Evolutionary conservation across 2,888 invertebrate genomes (phyloP).

Genomic region (Xanthia togata): DNA sequence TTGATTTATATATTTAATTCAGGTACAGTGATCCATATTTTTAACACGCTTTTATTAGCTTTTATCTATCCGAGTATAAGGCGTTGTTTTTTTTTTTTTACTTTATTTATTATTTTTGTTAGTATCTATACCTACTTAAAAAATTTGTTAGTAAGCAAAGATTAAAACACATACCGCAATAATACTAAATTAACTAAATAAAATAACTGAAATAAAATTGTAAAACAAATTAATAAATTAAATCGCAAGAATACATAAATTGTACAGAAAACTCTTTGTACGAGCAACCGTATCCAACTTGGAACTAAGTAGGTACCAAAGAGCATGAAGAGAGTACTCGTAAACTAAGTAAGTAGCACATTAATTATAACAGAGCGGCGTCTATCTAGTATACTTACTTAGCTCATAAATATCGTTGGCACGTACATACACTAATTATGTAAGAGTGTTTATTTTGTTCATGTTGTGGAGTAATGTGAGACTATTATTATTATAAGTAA

Average conservation of each 20-base stretch:
- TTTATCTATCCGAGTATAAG: too few species aligned
- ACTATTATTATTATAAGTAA: constrained; percentile 23
- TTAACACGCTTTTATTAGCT: too few species aligned
- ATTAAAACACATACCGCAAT: background rate
- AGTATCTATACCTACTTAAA: background rate
- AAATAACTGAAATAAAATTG: background rate
- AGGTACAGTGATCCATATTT: background rate
- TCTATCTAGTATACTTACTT: constrained; percentile 18
- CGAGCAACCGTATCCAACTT: background rate
- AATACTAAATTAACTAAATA: background rate
- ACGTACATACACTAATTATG: constrained; percentile 45
- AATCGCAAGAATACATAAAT: background rate
- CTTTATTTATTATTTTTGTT: background rate
- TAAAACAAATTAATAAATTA: background rate
- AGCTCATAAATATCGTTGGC: constrained; percentile 42
- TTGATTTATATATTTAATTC: background rate
- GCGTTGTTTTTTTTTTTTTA: too few species aligned
- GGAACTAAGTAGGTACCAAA: background rate
- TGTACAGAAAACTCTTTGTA: background rate
- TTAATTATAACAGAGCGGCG: constrained; percentile 28
- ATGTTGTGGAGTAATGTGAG: constrained; percentile 19
- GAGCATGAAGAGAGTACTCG: background rate
- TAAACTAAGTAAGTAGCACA: constrained; percentile 15
- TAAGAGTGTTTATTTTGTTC: constrained; percentile 47
- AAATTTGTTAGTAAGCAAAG: background rate